A percentile compares a stretch with the other conserved stretches of the same genome.
Evolutionary conservation across 2,888 invertebrate species (phyloP).

Genomic region (Melieria omissa): DNA sequence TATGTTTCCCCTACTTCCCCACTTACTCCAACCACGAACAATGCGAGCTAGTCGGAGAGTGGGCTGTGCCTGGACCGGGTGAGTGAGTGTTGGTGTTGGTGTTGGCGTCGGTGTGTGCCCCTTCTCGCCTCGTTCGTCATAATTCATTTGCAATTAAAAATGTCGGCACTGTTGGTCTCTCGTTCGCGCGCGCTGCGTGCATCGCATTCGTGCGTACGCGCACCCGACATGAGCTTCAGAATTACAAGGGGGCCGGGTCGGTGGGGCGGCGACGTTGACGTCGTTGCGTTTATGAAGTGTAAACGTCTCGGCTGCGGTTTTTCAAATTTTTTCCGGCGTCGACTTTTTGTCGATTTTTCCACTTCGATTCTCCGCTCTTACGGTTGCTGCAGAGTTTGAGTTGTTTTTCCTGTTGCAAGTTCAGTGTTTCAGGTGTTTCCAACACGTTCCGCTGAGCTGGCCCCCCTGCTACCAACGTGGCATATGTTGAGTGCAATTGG

Average conservation of each 20-base stretch:
- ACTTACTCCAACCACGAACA: background rate
- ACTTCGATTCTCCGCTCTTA: conserved; percentile 20
- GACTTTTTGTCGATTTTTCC: conserved; percentile 47
- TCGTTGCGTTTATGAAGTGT: conserved; percentile 60
- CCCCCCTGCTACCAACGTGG: background rate
- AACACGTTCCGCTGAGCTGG: conserved; percentile 55
- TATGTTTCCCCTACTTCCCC: background rate
- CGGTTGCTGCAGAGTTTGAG: background rate
- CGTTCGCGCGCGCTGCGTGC: conserved; percentile 20
- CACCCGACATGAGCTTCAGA: background rate
- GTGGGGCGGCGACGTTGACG: background rate
- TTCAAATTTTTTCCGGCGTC: conserved; percentile 44
- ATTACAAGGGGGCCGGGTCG: background rate
- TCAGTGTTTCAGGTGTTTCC: conserved; percentile 56
- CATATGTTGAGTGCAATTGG: conserved; percentile 20
- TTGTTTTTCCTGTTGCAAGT: conserved; percentile 14
- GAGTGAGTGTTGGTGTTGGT: conserved; percentile 15
- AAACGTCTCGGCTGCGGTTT: conserved; percentile 64
- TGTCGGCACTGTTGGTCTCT: conserved; percentile 55
- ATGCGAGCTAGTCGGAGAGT: background rate
- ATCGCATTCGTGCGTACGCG: conserved; percentile 8
- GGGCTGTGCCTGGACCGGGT: background rate
- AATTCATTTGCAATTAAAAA: conserved; percentile 65
- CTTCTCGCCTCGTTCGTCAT: conserved; percentile 38
- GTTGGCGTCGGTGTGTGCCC: background rate